A percentile compares a stretch with the other conserved stretches of the same genome.
These are phyloP conservation scores for Harpalus rubripes DNA, from an alignment of 2,888 invertebrate species.

Conservation along the genomic window DNA sequence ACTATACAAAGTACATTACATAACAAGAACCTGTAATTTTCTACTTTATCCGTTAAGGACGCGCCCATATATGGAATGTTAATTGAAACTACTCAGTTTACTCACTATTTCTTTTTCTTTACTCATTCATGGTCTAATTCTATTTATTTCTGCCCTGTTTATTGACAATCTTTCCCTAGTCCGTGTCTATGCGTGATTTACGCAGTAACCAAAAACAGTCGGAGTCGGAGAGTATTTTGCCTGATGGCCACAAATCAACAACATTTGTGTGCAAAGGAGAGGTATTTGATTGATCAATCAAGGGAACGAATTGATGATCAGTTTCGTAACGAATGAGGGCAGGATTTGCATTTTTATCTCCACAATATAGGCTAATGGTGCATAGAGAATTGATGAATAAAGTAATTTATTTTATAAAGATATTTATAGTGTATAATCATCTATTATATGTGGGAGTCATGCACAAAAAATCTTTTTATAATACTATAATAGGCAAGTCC, in stretches of 20 bases:
- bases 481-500: too few species aligned
- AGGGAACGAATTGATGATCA: not conserved
- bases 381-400: not conserved
- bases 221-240: not conserved
- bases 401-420: not conserved
- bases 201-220: not conserved
- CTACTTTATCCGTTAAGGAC: not conserved
- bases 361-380: constrained; percentile 10
- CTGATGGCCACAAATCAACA: not conserved
- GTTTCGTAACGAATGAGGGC: not conserved
- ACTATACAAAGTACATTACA: not conserved
- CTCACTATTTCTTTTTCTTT: not conserved
- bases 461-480: too few species aligned
- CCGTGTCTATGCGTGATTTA: not conserved
- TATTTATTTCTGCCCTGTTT: not conserved
- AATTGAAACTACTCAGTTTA: not conserved
- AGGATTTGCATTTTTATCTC: constrained; percentile 14
- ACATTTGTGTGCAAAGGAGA: not conserved
- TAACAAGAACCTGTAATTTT: not conserved
- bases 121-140: not conserved
- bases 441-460: too few species aligned
- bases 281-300: not conserved
- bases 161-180: not conserved
- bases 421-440: not conserved
- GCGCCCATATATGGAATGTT: constrained; percentile 19